phyloP scores from a whole-genome alignment of 1,140 invertebrate species.

The Cecropterus lyciades region DNA sequence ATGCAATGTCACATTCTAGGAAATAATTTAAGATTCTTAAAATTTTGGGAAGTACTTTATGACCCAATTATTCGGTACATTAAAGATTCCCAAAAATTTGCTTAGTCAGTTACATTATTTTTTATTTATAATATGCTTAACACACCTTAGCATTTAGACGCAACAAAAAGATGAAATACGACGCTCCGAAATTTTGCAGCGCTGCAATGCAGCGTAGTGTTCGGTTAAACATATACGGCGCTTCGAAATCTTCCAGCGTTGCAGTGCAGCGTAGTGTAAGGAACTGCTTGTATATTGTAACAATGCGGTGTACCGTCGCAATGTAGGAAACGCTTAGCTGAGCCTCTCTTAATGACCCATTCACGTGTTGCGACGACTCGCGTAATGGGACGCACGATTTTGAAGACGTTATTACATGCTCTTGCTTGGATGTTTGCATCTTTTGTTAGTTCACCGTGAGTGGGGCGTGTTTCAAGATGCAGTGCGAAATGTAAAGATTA shows the following conservation, averaged over 20 bases:
- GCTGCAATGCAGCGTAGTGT: too few species aligned
- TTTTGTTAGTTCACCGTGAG: background rate
- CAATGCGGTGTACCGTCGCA: conserved; percentile 35
- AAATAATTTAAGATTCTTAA: background rate
- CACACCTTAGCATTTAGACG: too few species aligned
- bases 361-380: conserved; percentile 48
- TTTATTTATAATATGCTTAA: too few species aligned
- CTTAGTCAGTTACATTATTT: too few species aligned
- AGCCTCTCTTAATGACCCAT: conserved; percentile 66
- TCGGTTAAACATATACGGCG: too few species aligned
- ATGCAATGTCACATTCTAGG: background rate
- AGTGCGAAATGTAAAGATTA: background rate
- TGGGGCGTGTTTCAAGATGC: too few species aligned
- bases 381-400: conserved; percentile 35
- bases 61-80: too few species aligned
- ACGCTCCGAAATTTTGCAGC: background rate
- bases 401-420: conserved; percentile 21
- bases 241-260: background rate
- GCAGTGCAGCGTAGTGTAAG: conserved; percentile 6
- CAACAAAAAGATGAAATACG: too few species aligned
- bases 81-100: too few species aligned
- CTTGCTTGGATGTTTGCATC: conserved; percentile 13
- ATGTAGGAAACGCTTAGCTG: conserved; percentile 52
- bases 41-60: too few species aligned
- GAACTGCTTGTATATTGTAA: conserved; percentile 14